Evolutionary conservation across 2,888 invertebrate genomes (phyloP).

Genomic region (Lingula anatina): DNA sequence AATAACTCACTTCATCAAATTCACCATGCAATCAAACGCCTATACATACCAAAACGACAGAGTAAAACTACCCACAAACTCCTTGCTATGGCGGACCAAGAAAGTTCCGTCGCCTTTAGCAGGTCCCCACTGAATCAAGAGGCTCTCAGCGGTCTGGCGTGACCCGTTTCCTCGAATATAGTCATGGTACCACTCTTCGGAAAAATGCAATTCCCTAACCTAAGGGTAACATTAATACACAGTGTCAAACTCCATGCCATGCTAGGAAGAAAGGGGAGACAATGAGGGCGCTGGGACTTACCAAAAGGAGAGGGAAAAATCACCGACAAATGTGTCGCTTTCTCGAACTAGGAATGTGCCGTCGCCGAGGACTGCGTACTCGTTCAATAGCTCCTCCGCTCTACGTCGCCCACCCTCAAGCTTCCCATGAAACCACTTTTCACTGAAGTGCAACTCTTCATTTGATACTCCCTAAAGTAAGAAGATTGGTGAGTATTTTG

Average conservation of each 20-base stretch:
- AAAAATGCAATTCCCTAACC: slow-evolving; percentile 38
- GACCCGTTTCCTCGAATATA: slow-evolving; percentile 34
- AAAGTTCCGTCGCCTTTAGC: slow-evolving; percentile 42
- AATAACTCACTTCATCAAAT: too few relatives aligned
- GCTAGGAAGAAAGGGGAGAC: too few relatives aligned
- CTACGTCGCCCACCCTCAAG: slow-evolving; percentile 28
- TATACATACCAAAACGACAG: slow-evolving; percentile 82
- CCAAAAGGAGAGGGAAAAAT: slow-evolving; percentile 93
- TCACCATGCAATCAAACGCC: too few relatives aligned
- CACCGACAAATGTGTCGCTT: slow-evolving; percentile 92
- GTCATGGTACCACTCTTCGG: slow-evolving; percentile 44
- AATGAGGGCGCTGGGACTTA: too few relatives aligned
- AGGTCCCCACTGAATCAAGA: slow-evolving; percentile 26
- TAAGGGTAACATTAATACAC: too few relatives aligned
- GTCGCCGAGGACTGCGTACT: slow-evolving; percentile 32
- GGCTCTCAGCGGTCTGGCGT: slow-evolving; percentile 25
- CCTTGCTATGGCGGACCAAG: slow-evolving; percentile 79
- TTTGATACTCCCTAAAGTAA: slow-evolving; percentile 27
- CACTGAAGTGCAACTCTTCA: slow-evolving; percentile 40
- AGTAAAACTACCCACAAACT: slow-evolving; percentile 93
- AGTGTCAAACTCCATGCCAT: too few relatives aligned
- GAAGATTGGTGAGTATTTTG: too few relatives aligned
- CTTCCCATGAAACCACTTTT: slow-evolving; percentile 42
- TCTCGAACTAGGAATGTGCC: slow-evolving; percentile 63
- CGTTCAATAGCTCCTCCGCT: slow-evolving; percentile 28